phyloP scores from a whole-genome alignment of 2,888 invertebrate genomes.

The Eulithis prunata region DNA sequence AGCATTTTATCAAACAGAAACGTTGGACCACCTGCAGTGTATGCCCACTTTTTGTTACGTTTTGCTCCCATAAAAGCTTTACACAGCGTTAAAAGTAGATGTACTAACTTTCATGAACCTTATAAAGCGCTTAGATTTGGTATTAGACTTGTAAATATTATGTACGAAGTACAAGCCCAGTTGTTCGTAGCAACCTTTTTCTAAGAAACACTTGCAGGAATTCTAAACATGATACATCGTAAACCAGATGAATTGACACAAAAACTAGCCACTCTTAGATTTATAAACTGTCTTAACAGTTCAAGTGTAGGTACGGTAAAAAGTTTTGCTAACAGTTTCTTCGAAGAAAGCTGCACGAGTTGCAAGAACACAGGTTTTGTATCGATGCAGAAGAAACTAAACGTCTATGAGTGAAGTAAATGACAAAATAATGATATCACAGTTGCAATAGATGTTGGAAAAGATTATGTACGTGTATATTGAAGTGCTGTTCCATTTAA shows the following conservation, averaged over 20 bases:
- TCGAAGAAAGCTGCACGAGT: constrained; percentile 40
- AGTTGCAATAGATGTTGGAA: not conserved
- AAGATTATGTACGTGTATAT: no score
- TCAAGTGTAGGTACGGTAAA: constrained; percentile 49
- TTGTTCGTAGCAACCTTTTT: constrained; percentile 38
- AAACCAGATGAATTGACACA: constrained; percentile 49
- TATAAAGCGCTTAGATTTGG: constrained; percentile 33
- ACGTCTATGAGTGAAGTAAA: not conserved
- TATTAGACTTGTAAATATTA: constrained; percentile 43
- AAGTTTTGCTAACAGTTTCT: constrained; percentile 57
- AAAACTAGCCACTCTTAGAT: constrained; percentile 61
- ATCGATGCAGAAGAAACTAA: constrained; percentile 30
- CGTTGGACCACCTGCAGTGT: constrained; percentile 33
- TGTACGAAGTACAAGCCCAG: constrained; percentile 34
- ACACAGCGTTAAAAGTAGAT: constrained; percentile 29
- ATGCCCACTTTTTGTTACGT: constrained; percentile 27
- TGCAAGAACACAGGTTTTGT: constrained; percentile 27
- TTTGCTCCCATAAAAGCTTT: constrained; percentile 29
- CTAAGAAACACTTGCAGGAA: constrained; percentile 54
- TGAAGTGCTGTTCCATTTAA: not conserved
- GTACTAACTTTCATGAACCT: constrained; percentile 33
- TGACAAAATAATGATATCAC: constrained; percentile 10
- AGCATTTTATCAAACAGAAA: constrained; percentile 33
- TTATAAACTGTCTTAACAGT: constrained; percentile 56
- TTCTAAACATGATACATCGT: constrained; percentile 57